A percentile compares a stretch with the other conserved stretches of the same genome.
phyloP scores from a whole-genome alignment of 2,888 invertebrate species.

The Sinhomidia bicolor region DNA sequence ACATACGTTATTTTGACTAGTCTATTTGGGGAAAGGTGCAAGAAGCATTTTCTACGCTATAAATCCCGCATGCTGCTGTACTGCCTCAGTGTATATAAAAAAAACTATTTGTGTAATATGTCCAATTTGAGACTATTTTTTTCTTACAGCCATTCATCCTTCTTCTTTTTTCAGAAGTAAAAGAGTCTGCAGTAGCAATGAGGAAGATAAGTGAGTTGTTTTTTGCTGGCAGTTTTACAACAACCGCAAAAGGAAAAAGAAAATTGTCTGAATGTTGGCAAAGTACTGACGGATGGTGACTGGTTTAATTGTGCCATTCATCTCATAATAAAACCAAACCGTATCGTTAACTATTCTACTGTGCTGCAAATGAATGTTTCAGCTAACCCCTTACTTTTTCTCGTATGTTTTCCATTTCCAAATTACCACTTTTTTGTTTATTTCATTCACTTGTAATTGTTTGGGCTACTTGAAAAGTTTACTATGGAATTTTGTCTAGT shows the following conservation, averaged over 20 bases:
- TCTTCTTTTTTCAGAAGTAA: background rate
- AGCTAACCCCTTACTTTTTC: background rate
- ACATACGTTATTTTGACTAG: constrained; percentile 63
- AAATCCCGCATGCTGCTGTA: constrained; percentile 60
- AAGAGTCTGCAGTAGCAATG: background rate
- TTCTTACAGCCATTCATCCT: constrained; percentile 60
- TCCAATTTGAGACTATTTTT: constrained; percentile 67
- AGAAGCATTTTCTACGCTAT: constrained; percentile 56
- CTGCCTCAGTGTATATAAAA: constrained; percentile 9
- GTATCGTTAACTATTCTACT: background rate
- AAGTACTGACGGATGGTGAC: constrained; percentile 11
- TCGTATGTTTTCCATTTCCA: background rate
- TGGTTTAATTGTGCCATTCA: constrained; percentile 21
- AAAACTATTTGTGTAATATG: constrained; percentile 68
- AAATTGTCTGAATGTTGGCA: background rate
- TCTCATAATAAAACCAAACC: background rate
- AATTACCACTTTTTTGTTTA: constrained; percentile 24
- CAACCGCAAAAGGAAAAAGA: background rate
- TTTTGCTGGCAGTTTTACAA: constrained; percentile 26
- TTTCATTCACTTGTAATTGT: constrained; percentile 11
- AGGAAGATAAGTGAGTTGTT: constrained; percentile 21
- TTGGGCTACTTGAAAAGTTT: background rate
- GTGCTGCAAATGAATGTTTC: background rate
- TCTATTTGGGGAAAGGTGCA: constrained; percentile 49
- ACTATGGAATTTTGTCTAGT: background rate